A percentile compares a stretch with the other conserved stretches of the same genome.
These are phyloP conservation scores for Hydrolagus colliei DNA, from an alignment of 2,797 vertebrate genomes.

Conservation along the genomic window DNA sequence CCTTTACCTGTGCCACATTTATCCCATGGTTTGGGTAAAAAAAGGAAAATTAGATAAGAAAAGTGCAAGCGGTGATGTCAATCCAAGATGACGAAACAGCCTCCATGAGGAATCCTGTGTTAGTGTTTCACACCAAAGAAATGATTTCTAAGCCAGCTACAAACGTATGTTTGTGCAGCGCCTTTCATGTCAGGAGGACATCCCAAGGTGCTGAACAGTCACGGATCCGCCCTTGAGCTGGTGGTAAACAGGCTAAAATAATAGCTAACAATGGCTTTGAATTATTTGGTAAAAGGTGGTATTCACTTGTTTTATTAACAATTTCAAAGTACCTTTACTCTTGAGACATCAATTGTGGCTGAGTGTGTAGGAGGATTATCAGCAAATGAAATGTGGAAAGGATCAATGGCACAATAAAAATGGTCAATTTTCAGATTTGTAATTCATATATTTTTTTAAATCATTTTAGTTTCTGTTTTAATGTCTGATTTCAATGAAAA, in stretches of 20 bases:
- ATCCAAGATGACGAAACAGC: not conserved
- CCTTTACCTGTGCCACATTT: conserved; percentile 66
- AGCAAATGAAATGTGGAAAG: not conserved
- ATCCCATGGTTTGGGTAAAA: conserved; percentile 49
- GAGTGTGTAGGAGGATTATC: not conserved
- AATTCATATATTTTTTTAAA: not conserved
- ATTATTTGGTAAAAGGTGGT: not conserved
- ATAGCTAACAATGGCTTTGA: not conserved
- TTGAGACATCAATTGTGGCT: not conserved
- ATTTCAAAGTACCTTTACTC: not conserved
- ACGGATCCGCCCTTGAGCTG: too few relatives aligned
- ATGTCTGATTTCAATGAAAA: not conserved
- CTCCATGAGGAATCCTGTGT: too few relatives aligned
- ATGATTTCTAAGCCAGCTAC: not conserved
- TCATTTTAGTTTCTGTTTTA: not conserved
- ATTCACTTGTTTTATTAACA: not conserved
- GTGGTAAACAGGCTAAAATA: too few relatives aligned
- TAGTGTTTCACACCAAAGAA: too few relatives aligned
- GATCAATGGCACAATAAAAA: not conserved
- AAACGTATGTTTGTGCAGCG: not conserved
- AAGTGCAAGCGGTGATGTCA: not conserved
- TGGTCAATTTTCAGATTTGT: not conserved
- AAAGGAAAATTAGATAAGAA: conserved; percentile 62
- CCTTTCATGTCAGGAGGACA: not conserved
- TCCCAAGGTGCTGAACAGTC: too few relatives aligned